Evolutionary conservation across 2,113 vertebrate species (phyloP).

Genomic region (Blennius ocellaris): DNA sequence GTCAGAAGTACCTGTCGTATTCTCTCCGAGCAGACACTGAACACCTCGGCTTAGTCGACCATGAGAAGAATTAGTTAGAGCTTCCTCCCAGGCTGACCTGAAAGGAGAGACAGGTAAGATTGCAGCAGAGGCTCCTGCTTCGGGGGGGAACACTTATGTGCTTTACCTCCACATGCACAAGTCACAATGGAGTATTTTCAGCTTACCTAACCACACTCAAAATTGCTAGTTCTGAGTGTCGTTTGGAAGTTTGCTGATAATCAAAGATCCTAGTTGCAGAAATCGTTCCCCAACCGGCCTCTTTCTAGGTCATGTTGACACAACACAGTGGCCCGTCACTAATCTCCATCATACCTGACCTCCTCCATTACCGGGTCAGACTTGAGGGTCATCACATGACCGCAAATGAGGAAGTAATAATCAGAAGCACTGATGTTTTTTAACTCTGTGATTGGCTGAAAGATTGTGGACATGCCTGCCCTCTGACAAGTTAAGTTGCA

Average conservation of each 20-base stretch:
- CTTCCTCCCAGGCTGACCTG: slow-evolving; percentile 21
- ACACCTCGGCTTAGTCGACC: slow-evolving; percentile 43
- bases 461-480: slow-evolving; percentile 5
- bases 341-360: slow-evolving; percentile 71
- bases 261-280: slow-evolving; percentile 22
- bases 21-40: slow-evolving; percentile 40
- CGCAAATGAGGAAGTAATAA: slow-evolving; percentile 45
- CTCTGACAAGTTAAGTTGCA: slow-evolving; percentile 23
- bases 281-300: slow-evolving; percentile 27
- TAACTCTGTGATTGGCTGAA: slow-evolving; percentile 20
- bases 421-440: slow-evolving; percentile 24
- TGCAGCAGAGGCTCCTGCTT: slow-evolving; percentile 6
- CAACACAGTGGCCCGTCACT: slow-evolving; percentile 65
- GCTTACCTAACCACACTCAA: slow-evolving; percentile 1
- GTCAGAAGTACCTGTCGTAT: slow-evolving; percentile 43
- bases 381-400: slow-evolving; percentile 66
- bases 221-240: slow-evolving; percentile 6
- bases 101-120: slow-evolving; percentile 22
- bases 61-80: slow-evolving; percentile 20
- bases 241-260: slow-evolving; percentile 27
- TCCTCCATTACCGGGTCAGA: slow-evolving; percentile 42
- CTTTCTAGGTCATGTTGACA: slow-evolving; percentile 70
- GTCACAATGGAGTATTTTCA: not conserved
- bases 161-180: not conserved
- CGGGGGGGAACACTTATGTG: not conserved